phyloP scores from a whole-genome alignment of 2,113 vertebrate genomes.

The Cryptotis parvus region DNA sequence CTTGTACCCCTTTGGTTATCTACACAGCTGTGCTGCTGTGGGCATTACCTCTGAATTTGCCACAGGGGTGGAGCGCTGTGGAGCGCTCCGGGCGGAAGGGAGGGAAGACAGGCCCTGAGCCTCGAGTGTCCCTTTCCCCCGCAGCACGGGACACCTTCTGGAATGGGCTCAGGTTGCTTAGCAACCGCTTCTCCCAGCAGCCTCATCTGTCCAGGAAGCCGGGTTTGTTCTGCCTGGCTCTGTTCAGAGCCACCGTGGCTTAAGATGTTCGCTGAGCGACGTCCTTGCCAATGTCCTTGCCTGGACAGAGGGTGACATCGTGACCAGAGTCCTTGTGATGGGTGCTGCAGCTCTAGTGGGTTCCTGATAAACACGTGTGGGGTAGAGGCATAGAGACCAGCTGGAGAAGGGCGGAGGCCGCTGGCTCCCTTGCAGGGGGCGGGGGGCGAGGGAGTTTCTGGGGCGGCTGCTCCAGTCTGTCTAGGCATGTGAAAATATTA shows the following conservation, averaged over 20 bases:
- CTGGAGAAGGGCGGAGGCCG: background rate
- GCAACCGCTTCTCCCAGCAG: slow-evolving; percentile 62
- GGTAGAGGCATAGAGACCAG: background rate
- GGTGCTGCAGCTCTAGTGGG: background rate
- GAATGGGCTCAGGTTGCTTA: slow-evolving; percentile 63
- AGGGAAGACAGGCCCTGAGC: slow-evolving; percentile 61
- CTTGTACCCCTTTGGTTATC: too few species aligned
- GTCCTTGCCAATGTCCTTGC: background rate
- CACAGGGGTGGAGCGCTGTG: slow-evolving; percentile 62
- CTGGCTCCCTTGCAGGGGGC: too few species aligned
- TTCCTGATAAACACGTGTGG: background rate
- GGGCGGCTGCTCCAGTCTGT: background rate
- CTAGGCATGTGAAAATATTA: background rate
- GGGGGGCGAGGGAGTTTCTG: background rate
- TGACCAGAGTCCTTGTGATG: background rate
- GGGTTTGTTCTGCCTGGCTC: slow-evolving; percentile 19
- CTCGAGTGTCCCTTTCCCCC: background rate
- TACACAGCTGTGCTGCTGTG: too few species aligned
- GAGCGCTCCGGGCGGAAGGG: slow-evolving; percentile 42
- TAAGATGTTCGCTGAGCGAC: background rate
- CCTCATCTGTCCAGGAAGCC: background rate
- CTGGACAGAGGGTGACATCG: background rate
- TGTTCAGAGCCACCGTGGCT: background rate
- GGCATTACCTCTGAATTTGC: too few species aligned
- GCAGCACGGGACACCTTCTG: slow-evolving; percentile 61